Evolutionary conservation across 2,888 invertebrate genomes (phyloP).

Genomic region (Ferdinandea cuprea): DNA sequence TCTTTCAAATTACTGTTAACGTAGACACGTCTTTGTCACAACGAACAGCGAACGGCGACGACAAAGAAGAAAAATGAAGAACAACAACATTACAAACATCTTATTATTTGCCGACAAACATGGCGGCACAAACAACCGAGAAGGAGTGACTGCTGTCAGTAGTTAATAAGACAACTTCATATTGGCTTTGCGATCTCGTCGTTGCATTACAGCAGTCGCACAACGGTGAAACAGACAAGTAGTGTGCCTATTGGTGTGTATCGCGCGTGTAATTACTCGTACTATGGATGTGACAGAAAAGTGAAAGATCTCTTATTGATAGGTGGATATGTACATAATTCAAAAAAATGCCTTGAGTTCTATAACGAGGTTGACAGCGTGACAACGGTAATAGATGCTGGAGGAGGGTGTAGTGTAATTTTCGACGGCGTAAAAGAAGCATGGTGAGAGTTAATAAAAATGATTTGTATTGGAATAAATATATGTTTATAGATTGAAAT

Average conservation of each 20-base stretch:
- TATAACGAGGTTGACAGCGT: constrained; percentile 11
- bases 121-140: constrained; percentile 48
- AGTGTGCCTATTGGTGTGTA: constrained; percentile 33
- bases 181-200: constrained; percentile 4
- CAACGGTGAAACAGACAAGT: constrained; percentile 30
- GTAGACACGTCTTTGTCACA: constrained; percentile 44
- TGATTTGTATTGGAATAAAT: too few relatives aligned
- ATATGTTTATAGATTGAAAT: too few relatives aligned
- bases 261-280: constrained; percentile 49
- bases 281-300: constrained; percentile 38
- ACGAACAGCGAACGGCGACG: background rate
- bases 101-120: constrained; percentile 73
- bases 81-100: constrained; percentile 58
- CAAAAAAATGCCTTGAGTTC: constrained; percentile 39
- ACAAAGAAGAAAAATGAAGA: background rate
- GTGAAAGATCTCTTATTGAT: constrained; percentile 57
- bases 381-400: constrained; percentile 3
- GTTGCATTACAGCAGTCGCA: too few relatives aligned
- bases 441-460: too few relatives aligned
- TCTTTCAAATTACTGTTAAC: constrained; percentile 62
- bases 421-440: too few relatives aligned
- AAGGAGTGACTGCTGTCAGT: constrained; percentile 60
- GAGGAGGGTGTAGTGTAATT: background rate
- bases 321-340: constrained; percentile 4
- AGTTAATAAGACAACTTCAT: constrained; percentile 71